phyloP scores from a whole-genome alignment of 2,888 invertebrate genomes.

The Scaptomyza tumidula region DNA sequence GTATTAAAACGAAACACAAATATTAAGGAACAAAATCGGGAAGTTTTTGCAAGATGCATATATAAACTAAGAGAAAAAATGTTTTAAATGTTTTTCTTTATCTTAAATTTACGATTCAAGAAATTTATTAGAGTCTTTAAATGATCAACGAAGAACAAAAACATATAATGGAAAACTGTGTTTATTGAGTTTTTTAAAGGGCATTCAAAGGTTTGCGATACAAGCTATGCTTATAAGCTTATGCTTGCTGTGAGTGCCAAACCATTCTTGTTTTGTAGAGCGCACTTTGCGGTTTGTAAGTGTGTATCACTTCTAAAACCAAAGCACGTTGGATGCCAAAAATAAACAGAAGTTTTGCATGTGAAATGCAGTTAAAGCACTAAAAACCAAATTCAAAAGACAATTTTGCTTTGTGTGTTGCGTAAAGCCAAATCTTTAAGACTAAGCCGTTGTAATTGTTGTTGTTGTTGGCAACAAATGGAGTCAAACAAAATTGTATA shows the following conservation, averaged over 20 bases:
- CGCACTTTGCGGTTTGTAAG: slow-evolving; percentile 37
- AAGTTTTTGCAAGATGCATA: too few species aligned
- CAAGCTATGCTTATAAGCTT: too few species aligned
- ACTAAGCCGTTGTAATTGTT: background rate
- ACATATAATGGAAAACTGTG: background rate
- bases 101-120: too few species aligned
- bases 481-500: background rate
- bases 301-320: slow-evolving; percentile 33
- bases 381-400: slow-evolving; percentile 4
- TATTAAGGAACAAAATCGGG: too few species aligned
- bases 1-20: too few species aligned
- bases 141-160: too few species aligned
- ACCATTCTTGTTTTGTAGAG: slow-evolving; percentile 20
- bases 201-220: background rate
- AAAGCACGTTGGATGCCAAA: slow-evolving; percentile 45
- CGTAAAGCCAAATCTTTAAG: background rate
- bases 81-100: too few species aligned
- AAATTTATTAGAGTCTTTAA: too few species aligned
- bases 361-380: slow-evolving; percentile 25
- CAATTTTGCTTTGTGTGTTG: background rate
- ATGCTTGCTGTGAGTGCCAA: slow-evolving; percentile 17
- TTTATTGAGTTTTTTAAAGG: background rate
- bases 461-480: slow-evolving; percentile 11
- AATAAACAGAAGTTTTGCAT: slow-evolving; percentile 36
- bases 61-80: too few species aligned